Base-by-base conservation (phyloP, 1,140 invertebrate genomes). In the Nomia melanderi region DNA sequence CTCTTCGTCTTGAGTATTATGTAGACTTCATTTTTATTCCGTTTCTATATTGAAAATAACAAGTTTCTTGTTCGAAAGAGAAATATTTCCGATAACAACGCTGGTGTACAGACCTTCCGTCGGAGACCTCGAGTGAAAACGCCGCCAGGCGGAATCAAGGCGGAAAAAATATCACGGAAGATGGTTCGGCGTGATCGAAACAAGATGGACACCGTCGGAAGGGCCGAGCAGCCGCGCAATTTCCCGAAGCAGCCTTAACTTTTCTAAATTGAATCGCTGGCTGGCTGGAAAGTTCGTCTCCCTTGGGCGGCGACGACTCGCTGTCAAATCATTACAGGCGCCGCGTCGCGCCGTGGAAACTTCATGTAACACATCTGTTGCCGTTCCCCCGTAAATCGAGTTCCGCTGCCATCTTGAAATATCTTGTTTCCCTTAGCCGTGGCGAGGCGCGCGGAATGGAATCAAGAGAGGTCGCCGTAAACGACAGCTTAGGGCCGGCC, bases 231-330 rank as follows among this genome's bases (percentile, higher is more conserved):
- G 47, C 20, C 47, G 4, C 36, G 63, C 50, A 20, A 67, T 75
- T 75, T 75, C 47, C 23, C 53, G 39, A 75, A 67, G 64, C 29
- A 20, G 54, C 72, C 44, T 41, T 56, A 74, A 74, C 64, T 75
- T 67, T 67, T 47, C 36, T 27, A 66, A 74, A 74, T 74, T 53
- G 72, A 74, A 74, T 74, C 72, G n/a, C 41, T 50, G 27, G 63
- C 11, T 31, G 63, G 9, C 17, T 65, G 27, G 20, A 39, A 65
- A 47, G 41, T 65, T 65, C 41, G 25, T 70, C 27, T 59, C 31
- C 39, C 41, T 11, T 27, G 14, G n/a, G 6, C 33, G 23, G 20
- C 47, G 20, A n/a, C 47, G 47, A 50, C 47, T 54, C 17, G 17
- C 64, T 25, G 64, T 67, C 50, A 57, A 75, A 75, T 75, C 72